Evolutionary conservation across 2,797 vertebrate species (phyloP).

Genomic region (Sebastes itinus): DNA sequence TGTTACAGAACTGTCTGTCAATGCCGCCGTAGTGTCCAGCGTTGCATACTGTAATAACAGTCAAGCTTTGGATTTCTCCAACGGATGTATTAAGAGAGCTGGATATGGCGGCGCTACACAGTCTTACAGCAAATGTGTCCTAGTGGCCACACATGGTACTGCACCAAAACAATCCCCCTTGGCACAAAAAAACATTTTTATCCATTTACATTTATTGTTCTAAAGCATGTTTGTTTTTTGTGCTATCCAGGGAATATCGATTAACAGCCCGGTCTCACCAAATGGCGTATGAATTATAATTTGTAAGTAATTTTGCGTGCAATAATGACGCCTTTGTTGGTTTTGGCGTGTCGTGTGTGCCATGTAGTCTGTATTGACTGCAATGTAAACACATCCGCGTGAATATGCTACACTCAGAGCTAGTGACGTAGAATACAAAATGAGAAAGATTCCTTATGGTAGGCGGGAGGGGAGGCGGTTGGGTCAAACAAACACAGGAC

Average conservation of each 20-base stretch:
- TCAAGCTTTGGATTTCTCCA: not conserved
- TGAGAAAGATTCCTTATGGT: no score
- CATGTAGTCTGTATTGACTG: not conserved
- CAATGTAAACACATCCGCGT: not conserved
- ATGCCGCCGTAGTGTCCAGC: no score
- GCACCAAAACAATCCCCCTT: not conserved
- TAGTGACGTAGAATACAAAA: not conserved
- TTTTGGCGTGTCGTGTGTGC: not conserved
- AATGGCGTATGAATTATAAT: no score
- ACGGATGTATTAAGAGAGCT: not conserved
- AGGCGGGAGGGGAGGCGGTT: fast-evolving
- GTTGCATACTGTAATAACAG: no score
- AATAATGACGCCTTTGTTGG: not conserved
- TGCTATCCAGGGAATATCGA: not conserved
- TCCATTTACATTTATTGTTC: not conserved
- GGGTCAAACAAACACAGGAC: no score
- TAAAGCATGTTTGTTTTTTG: not conserved
- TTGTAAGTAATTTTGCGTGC: fast-evolving
- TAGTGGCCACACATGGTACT: not conserved
- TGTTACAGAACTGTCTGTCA: no score
- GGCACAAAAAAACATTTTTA: not conserved
- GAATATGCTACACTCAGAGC: not conserved
- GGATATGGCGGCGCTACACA: not conserved
- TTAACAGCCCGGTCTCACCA: no score
- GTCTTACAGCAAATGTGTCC: not conserved